Evolutionary conservation across 2,113 vertebrate genomes (phyloP).

Genomic region (Larimichthys crocea): DNA sequence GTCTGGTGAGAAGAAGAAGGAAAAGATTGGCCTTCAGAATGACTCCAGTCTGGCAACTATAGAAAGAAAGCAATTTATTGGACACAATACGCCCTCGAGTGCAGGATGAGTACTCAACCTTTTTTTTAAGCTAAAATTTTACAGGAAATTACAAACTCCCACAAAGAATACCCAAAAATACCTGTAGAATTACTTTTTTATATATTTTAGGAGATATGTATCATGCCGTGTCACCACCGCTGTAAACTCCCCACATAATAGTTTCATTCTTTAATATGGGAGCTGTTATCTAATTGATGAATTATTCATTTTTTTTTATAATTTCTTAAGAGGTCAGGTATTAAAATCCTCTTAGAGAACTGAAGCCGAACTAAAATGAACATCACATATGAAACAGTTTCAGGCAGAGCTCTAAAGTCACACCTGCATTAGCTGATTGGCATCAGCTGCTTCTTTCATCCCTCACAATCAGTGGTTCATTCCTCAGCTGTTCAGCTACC

Average conservation of each 20-base stretch:
- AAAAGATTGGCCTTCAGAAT: no score
- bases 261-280: not conserved
- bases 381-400: not conserved
- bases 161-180: no score
- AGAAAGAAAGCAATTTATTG: no score
- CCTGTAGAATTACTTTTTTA: no score
- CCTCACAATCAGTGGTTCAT: conserved; percentile 6
- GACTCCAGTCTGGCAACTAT: no score
- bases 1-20: no score
- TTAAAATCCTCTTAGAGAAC: not conserved
- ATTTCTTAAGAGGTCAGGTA: not conserved
- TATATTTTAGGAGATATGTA: no score
- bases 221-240: no score
- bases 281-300: not conserved
- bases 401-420: not conserved
- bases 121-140: no score
- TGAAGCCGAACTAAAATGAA: not conserved
- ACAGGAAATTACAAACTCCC: no score
- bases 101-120: no score
- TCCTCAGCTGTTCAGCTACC: conserved; percentile 1
- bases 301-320: not conserved
- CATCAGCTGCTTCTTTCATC: conserved; percentile 26
- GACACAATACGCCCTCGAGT: no score
- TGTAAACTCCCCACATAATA: not conserved
- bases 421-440: conserved; percentile 3